Base-by-base conservation (phyloP, 1,140 invertebrate genomes). In the Tetragnatha versicolor region DNA sequence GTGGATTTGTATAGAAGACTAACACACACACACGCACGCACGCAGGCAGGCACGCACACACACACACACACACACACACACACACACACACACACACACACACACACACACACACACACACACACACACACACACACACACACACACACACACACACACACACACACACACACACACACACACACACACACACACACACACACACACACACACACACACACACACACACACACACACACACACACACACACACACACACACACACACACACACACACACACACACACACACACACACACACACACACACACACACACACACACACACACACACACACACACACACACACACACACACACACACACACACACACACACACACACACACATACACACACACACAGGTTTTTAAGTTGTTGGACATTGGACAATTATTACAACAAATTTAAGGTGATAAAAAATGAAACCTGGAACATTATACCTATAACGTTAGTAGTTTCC, bases 71-170 rank as follows among this genome's bases (percentile, higher is more conserved):
- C n/a, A n/a, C n/a, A n/a, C 58, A 61, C 58, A 61, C 58, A 61
- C 58, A 61, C 58, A 61, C 58, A 61, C 58, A 61, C 58, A 61
- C 58, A 61, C 58, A 61, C 58, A 61, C 58, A 61, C 58, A 61
- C 58, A 61, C 58, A 61, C 58, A 61, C 58, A 61, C 58, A 61
- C 58, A 61, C 58, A 61, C 58, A 61, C 58, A 61, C 58, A 61
- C 58, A 61, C 58, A 61, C 58, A 61, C 58, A 61, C 58, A 61
- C 58, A 61, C 58, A 61, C 58, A 61, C 58, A 61, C 58, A 61
- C 58, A 61, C 58, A 37, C 58, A 61, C 58, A 61, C 58, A 37
- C 58, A 61, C 58, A 61, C 58, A 37, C 58, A 61, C 58, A 61
- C 58, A 37, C 58, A 61, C 58, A 61, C 58, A 37, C 58, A 37